These are phyloP conservation scores for Monomorium pharaonis DNA, from an alignment of 1,140 invertebrate genomes.

Conservation along the genomic window DNA sequence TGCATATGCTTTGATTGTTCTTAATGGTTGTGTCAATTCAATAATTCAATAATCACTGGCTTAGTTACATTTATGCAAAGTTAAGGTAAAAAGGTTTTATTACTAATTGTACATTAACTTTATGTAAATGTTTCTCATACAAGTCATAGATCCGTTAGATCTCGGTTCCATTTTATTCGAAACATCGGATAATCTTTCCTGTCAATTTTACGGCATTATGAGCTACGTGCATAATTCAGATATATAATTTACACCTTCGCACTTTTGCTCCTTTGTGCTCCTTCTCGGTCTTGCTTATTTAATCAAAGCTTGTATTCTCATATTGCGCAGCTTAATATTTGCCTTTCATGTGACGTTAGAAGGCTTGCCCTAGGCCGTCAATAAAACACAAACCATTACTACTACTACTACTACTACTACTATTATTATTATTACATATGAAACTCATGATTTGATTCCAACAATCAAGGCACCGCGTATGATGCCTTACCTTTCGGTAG, in stretches of 20 bases:
- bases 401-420: neutral
- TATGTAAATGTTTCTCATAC: neutral
- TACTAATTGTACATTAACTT: neutral
- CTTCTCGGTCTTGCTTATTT: constrained; percentile 15
- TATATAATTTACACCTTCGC: constrained; percentile 33
- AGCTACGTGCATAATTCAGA: constrained; percentile 9
- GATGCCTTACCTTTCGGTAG: constrained; percentile 3
- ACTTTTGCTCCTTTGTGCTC: neutral
- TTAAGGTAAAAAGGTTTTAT: neutral
- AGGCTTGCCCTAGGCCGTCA: constrained; percentile 34
- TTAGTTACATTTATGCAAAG: neutral
- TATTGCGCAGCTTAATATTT: constrained; percentile 37
- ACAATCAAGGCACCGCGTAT: constrained; percentile 12
- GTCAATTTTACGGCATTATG: constrained; percentile 20
- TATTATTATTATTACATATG: neutral
- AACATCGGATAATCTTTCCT: neutral
- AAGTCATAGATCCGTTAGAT: neutral
- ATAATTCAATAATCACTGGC: neutral
- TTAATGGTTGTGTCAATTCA: neutral
- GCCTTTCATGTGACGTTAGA: constrained; percentile 33
- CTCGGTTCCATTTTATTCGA: constrained; percentile 3
- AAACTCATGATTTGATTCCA: constrained; percentile 15
- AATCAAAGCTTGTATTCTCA: constrained; percentile 31
- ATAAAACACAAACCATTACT: constrained; percentile 41
- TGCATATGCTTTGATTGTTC: neutral